phyloP scores from a whole-genome alignment of 2,888 invertebrate species.

The Molorchus minor region DNA sequence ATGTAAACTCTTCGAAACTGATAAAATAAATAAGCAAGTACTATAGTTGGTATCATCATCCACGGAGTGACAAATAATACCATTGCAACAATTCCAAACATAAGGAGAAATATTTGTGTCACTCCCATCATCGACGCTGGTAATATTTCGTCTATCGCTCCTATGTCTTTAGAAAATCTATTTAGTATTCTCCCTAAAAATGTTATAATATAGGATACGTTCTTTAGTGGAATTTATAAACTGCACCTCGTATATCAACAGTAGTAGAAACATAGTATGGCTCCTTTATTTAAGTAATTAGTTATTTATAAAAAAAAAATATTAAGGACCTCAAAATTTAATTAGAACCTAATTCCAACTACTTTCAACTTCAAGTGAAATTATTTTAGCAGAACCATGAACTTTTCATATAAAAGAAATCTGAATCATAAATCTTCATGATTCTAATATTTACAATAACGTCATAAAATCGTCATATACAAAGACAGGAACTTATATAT shows the following conservation, averaged over 20 bases:
- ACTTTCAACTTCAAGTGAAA: no score
- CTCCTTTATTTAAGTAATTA: background rate
- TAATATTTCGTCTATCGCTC: constrained; percentile 77
- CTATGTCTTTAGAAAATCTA: constrained; percentile 86
- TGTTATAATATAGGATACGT: background rate
- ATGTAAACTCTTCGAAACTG: constrained; percentile 73
- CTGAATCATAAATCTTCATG: no score
- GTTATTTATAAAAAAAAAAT: background rate
- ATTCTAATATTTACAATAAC: no score
- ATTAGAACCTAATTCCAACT: no score
- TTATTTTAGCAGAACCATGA: no score
- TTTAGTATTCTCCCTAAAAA: constrained; percentile 76
- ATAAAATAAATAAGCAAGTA: constrained; percentile 72
- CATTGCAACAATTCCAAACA: constrained; percentile 68
- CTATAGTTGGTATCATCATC: constrained; percentile 71
- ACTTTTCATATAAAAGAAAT: no score
- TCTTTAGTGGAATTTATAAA: no score
- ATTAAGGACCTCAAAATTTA: no score
- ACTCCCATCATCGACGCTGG: constrained; percentile 73
- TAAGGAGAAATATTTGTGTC: constrained; percentile 73
- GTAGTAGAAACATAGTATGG: background rate
- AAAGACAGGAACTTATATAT: no score
- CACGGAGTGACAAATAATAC: constrained; percentile 76
- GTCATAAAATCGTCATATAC: no score
- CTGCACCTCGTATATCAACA: no score